These are phyloP conservation scores for Camponotus vicinus DNA, from an alignment of 1,140 invertebrate genomes.

Conservation along the genomic window DNA sequence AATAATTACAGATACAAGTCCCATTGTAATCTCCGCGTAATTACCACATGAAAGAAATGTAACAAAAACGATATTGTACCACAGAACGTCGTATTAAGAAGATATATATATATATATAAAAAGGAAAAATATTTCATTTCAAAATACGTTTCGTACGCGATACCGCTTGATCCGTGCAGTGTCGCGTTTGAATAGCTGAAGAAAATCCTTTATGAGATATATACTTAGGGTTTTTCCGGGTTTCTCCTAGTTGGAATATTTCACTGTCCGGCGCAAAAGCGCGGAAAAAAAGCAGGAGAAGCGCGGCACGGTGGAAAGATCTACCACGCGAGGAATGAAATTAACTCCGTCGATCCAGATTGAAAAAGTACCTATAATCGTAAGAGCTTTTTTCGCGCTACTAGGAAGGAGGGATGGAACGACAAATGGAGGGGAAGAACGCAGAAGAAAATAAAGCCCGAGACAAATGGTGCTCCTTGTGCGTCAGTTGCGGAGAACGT, in stretches of 20 bases:
- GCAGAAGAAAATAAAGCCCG: slow-evolving; percentile 63
- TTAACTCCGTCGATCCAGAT: slow-evolving; percentile 53
- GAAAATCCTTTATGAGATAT: slow-evolving; percentile 42
- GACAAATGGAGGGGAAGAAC: slow-evolving; percentile 49
- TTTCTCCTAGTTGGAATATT: slow-evolving; percentile 36
- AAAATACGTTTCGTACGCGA: slow-evolving; percentile 13
- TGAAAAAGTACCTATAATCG: slow-evolving; percentile 67
- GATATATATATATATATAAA: background rate
- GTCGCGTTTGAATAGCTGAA: slow-evolving; percentile 40
- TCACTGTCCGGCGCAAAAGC: slow-evolving; percentile 50
- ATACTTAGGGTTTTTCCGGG: slow-evolving; percentile 22
- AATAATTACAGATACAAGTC: background rate
- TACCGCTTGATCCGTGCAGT: slow-evolving; percentile 23
- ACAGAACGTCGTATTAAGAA: background rate
- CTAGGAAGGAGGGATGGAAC: slow-evolving; percentile 7
- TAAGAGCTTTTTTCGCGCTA: slow-evolving; percentile 61
- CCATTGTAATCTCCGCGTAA: background rate
- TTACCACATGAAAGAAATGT: background rate
- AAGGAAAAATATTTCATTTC: slow-evolving; percentile 27
- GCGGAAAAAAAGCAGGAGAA: slow-evolving; percentile 16
- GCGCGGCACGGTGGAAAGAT: slow-evolving; percentile 40
- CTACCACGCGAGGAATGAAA: slow-evolving; percentile 56
- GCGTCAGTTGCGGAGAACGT: slow-evolving; percentile 70
- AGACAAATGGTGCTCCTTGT: slow-evolving; percentile 71
- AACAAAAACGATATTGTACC: background rate